These are phyloP conservation scores for Cryptotermes secundus DNA, from an alignment of 1,140 invertebrate genomes.

Conservation along the genomic window DNA sequence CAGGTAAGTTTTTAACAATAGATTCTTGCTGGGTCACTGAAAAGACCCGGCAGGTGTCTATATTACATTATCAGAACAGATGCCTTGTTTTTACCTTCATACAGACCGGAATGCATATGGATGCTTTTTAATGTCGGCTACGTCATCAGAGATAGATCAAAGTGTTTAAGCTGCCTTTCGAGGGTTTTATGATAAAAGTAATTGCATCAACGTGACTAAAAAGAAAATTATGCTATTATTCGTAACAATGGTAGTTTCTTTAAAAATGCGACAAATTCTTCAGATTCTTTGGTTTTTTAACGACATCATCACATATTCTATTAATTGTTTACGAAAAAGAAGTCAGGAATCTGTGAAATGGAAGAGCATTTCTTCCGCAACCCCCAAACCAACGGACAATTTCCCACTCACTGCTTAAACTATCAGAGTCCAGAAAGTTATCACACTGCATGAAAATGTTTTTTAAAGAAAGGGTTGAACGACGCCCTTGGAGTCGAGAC, in stretches of 20 bases:
- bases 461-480: too few species aligned
- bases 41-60: conserved; percentile 8
- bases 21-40: conserved; percentile 10
- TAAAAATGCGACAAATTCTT: neutral
- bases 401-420: too few species aligned
- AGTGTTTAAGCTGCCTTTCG: neutral
- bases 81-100: neutral
- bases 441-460: too few species aligned
- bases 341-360: neutral
- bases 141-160: neutral
- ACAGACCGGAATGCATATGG: neutral
- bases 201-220: neutral
- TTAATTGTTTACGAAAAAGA: neutral
- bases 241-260: neutral
- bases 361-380: too few species aligned
- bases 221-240: neutral
- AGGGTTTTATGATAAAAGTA: neutral
- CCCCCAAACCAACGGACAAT: too few species aligned
- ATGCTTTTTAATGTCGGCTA: neutral
- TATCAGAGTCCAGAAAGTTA: too few species aligned
- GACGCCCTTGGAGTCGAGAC: too few species aligned
- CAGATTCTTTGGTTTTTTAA: neutral
- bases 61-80: neutral
- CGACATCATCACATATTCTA: neutral
- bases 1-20: neutral